These are phyloP conservation scores for Sus scrofa DNA, from an alignment of 2,113 vertebrate species.

Conservation along the genomic window T2T-Sscrofa CM000822.6:36002501-36003000, in stretches of 20 bases:
- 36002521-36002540: constrained; percentile 12
- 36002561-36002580: not conserved
- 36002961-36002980: not conserved
- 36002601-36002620: not conserved
- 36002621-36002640: not conserved
- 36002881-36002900: not conserved
- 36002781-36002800: not conserved
- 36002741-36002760: not conserved
- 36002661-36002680: not conserved
- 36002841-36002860: not conserved
- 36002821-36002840: too few relatives aligned
- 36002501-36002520: constrained; percentile 53
- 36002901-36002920: not conserved
- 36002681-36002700: not conserved
- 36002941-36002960: not conserved
- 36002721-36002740: not conserved
- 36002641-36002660: not conserved
- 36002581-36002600: constrained; percentile 44
- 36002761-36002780: not conserved
- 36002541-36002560: not conserved
- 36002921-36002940: not conserved
- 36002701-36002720: not conserved
- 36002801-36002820: not conserved
- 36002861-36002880: not conserved
- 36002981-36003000: not conserved